phyloP scores from a whole-genome alignment of 2,888 invertebrate species.

The Euphydryas editha region DNA sequence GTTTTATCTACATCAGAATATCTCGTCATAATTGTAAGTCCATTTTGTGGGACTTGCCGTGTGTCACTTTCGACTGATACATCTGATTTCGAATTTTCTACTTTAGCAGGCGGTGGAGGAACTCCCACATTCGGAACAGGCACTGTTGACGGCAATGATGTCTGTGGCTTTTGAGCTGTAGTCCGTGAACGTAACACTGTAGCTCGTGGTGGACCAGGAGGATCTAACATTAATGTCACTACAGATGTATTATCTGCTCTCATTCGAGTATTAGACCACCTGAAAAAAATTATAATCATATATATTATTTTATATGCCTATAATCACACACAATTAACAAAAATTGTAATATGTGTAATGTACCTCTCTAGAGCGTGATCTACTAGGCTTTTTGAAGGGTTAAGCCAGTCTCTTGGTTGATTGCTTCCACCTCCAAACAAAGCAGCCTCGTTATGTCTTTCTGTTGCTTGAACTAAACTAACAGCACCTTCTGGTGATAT shows the following conservation, averaged over 20 bases:
- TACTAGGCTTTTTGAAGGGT: constrained; percentile 96
- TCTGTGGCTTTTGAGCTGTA: constrained; percentile 50
- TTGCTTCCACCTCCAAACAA: constrained; percentile 73
- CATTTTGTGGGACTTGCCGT: constrained; percentile 66
- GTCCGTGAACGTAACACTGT: constrained; percentile 82
- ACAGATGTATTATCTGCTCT: constrained; percentile 98
- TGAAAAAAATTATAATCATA: constrained; percentile 50
- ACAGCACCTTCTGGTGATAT: constrained; percentile 93
- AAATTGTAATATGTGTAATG: neutral
- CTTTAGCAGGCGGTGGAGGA: constrained; percentile 42
- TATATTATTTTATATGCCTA: neutral
- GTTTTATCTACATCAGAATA: constrained; percentile 70
- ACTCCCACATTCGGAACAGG: constrained; percentile 43
- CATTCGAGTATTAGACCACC: constrained; percentile 93
- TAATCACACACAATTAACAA: neutral
- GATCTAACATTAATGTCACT: constrained; percentile 94
- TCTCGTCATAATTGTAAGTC: constrained; percentile 78
- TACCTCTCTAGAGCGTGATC: constrained; percentile 87
- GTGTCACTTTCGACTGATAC: constrained; percentile 40
- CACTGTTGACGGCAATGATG: constrained; percentile 43
- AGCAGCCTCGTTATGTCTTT: constrained; percentile 89
- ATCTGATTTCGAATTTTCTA: constrained; percentile 38
- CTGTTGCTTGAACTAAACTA: constrained; percentile 91
- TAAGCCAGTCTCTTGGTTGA: constrained; percentile 87
- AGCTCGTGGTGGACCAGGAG: constrained; percentile 90